These are phyloP conservation scores for Nomada flava DNA, from an alignment of 2,888 invertebrate species.

Conservation along the genomic window DNA sequence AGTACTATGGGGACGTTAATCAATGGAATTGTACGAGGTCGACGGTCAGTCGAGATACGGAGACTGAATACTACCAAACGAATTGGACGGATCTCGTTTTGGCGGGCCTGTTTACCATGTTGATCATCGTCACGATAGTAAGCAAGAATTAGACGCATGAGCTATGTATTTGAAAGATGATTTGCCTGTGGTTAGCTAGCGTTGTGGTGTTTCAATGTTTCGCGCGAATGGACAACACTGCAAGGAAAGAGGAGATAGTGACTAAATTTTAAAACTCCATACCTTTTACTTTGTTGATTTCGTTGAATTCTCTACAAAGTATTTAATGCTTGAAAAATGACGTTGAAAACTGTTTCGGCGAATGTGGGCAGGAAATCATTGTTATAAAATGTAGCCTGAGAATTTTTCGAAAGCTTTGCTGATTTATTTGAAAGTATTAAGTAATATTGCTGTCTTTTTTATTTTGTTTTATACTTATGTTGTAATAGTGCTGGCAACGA, in stretches of 20 bases:
- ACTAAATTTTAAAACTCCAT: too few relatives aligned
- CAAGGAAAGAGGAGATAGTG: neutral
- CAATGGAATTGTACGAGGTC: conserved; percentile 65
- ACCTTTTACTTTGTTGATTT: too few relatives aligned
- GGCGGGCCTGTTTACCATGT: conserved; percentile 79
- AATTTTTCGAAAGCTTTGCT: too few relatives aligned
- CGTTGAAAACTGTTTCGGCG: too few relatives aligned
- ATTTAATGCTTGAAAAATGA: too few relatives aligned
- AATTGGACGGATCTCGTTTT: conserved; percentile 80
- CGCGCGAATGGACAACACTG: neutral
- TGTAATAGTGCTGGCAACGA: too few relatives aligned
- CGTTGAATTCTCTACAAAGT: too few relatives aligned
- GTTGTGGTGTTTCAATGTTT: neutral
- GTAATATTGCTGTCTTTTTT: too few relatives aligned
- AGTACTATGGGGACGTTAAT: conserved; percentile 66
- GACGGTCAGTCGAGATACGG: conserved; percentile 41
- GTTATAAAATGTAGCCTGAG: too few relatives aligned
- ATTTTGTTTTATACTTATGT: too few relatives aligned
- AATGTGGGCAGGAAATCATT: too few relatives aligned
- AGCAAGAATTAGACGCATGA: conserved; percentile 59
- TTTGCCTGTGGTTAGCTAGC: neutral
- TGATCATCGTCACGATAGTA: conserved; percentile 83
- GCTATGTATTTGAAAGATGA: neutral
- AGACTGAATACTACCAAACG: conserved; percentile 70
- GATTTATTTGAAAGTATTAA: too few relatives aligned